phyloP scores from a whole-genome alignment of 2,113 vertebrate species.

The Periophthalmus modestus region DNA sequence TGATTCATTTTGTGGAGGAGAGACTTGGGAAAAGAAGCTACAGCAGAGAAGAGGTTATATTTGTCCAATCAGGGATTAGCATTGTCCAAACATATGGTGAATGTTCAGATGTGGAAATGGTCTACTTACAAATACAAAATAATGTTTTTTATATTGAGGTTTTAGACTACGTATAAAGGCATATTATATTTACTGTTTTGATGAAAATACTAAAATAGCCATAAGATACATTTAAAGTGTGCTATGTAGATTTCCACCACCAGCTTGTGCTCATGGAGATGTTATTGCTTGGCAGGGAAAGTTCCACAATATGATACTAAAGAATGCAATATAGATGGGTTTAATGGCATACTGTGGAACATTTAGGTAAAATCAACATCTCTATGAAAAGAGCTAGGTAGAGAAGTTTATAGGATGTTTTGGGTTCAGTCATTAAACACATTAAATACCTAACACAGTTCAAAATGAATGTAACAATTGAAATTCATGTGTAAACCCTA shows the following conservation, averaged over 20 bases:
- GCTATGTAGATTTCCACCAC: too few relatives aligned
- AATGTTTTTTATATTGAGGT: not conserved
- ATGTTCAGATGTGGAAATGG: not conserved
- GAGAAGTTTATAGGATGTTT: too few relatives aligned
- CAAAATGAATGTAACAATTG: too few relatives aligned
- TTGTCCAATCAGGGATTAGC: constrained; percentile 5
- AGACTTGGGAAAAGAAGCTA: constrained; percentile 12
- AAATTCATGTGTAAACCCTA: too few relatives aligned
- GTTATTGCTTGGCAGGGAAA: too few relatives aligned
- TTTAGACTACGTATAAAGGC: not conserved
- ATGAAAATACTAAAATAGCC: not conserved
- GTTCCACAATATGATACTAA: too few relatives aligned
- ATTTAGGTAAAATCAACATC: too few relatives aligned
- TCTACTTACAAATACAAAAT: not conserved
- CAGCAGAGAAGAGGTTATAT: not conserved
- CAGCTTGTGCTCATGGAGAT: too few relatives aligned
- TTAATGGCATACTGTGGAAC: too few relatives aligned
- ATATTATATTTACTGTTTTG: not conserved
- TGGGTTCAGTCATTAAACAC: not conserved
- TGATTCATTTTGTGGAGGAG: constrained; percentile 35
- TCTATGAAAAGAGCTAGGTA: too few relatives aligned
- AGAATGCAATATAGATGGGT: too few relatives aligned
- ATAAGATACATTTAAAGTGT: not conserved
- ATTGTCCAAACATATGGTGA: constrained; percentile 1
- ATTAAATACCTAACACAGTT: not conserved